These are phyloP conservation scores for Thecophora atra DNA, from an alignment of 2,888 invertebrate genomes.

Conservation along the genomic window DNA sequence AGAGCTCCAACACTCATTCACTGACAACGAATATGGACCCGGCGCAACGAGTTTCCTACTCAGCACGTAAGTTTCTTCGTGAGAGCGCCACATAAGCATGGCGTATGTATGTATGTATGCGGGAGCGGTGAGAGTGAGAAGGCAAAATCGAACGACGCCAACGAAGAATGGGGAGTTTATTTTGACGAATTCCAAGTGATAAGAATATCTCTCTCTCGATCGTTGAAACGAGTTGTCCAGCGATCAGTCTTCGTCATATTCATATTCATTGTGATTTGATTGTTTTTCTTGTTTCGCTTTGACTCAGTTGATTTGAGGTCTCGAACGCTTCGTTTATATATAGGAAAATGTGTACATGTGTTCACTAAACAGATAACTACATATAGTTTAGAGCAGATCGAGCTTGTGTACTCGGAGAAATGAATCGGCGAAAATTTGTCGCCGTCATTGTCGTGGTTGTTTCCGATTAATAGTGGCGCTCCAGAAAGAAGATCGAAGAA, in stretches of 20 bases:
- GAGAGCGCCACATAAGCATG: neutral
- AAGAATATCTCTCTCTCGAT: conserved; percentile 32
- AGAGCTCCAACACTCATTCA: conserved; percentile 24
- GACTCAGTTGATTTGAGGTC: too few relatives aligned
- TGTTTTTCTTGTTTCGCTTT: neutral
- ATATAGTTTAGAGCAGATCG: too few relatives aligned
- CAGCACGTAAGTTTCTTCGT: neutral
- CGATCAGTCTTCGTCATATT: conserved; percentile 27
- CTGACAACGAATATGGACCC: conserved; percentile 5
- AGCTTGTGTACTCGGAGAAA: neutral
- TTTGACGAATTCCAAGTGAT: conserved; percentile 37
- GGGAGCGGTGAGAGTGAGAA: conserved; percentile 18
- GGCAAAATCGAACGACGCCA: neutral
- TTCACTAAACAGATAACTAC: too few relatives aligned
- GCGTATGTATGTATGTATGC: too few relatives aligned
- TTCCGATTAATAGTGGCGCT: conserved; percentile 11
- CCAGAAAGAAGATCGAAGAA: neutral
- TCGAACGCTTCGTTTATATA: too few relatives aligned
- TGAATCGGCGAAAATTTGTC: neutral
- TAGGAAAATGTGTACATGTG: too few relatives aligned
- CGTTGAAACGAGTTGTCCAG: conserved; percentile 21
- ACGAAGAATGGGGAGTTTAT: conserved; percentile 23
- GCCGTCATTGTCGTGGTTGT: neutral
- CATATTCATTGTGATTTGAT: too few relatives aligned
- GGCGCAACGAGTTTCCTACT: neutral